Percentiles rank a stretch among this genome's conserved stretches.
These are phyloP conservation scores for Hypolimnas misippus DNA, from an alignment of 2,888 invertebrate species.

Conservation along the genomic window DNA sequence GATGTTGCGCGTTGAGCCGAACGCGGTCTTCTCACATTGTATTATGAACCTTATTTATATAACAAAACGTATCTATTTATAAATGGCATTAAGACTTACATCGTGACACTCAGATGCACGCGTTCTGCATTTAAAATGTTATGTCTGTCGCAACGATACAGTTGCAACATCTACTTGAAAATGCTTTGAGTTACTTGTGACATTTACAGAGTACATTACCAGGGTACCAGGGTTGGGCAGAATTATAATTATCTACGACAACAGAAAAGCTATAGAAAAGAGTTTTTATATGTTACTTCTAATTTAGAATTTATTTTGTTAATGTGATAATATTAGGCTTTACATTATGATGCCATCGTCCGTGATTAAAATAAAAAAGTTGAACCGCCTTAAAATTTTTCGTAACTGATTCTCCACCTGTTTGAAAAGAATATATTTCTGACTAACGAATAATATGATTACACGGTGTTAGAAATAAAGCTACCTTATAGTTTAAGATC, in stretches of 20 bases:
- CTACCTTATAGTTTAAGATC: too few species aligned
- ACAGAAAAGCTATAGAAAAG: not conserved
- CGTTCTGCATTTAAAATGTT: constrained; percentile 33
- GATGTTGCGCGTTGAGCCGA: not conserved
- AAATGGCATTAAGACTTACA: not conserved
- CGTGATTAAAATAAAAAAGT: too few species aligned
- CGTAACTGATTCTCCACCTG: too few species aligned
- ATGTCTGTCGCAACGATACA: constrained; percentile 5
- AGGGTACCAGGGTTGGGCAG: constrained; percentile 2
- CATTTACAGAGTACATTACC: constrained; percentile 26
- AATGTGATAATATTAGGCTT: too few species aligned
- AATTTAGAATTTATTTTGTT: not conserved
- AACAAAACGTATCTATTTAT: not conserved
- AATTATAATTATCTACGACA: not conserved
- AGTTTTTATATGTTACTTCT: not conserved
- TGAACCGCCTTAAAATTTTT: too few species aligned
- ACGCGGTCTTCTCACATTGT: not conserved
- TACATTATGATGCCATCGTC: too few species aligned
- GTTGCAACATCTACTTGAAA: constrained; percentile 23
- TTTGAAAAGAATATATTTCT: too few species aligned
- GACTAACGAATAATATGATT: too few species aligned
- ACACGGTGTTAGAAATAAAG: too few species aligned
- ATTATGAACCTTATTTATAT: not conserved
- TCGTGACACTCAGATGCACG: constrained; percentile 8
- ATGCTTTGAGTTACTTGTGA: constrained; percentile 22